Evolutionary conservation across 2,888 invertebrate genomes (phyloP).

Genomic region (Lumbricus terrestris): DNA sequence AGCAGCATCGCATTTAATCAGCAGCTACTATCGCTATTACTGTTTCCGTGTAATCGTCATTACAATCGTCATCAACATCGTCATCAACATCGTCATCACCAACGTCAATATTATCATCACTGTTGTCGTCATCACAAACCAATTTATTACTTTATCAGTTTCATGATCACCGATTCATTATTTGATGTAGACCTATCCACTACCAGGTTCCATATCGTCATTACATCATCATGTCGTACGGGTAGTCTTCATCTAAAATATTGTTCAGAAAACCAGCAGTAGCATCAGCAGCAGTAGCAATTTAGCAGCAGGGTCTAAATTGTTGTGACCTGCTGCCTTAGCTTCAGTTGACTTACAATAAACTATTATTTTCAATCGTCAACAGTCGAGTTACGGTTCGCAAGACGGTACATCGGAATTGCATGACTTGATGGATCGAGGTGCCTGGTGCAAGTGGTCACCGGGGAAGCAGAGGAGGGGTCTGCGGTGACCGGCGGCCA

Average conservation of each 20-base stretch:
- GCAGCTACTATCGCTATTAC: background rate
- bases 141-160: no score
- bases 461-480: background rate
- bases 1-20: no score
- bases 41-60: background rate
- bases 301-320: background rate
- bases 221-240: background rate
- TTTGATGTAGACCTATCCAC: no score
- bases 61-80: background rate
- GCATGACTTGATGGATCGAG: background rate
- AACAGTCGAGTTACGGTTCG: background rate
- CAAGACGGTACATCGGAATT: background rate
- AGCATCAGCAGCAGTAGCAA: background rate
- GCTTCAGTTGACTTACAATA: background rate
- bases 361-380: background rate
- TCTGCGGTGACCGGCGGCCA: background rate
- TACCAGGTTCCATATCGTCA: no score
- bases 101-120: no score
- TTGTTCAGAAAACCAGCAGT: background rate
- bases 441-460: background rate
- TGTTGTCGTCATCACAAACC: no score
- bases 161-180: no score
- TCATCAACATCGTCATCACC: background rate
- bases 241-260: background rate
- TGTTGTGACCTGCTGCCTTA: background rate